These are phyloP conservation scores for Ceratina australensis DNA, from an alignment of 1,140 invertebrate species.

Conservation along the genomic window DNA sequence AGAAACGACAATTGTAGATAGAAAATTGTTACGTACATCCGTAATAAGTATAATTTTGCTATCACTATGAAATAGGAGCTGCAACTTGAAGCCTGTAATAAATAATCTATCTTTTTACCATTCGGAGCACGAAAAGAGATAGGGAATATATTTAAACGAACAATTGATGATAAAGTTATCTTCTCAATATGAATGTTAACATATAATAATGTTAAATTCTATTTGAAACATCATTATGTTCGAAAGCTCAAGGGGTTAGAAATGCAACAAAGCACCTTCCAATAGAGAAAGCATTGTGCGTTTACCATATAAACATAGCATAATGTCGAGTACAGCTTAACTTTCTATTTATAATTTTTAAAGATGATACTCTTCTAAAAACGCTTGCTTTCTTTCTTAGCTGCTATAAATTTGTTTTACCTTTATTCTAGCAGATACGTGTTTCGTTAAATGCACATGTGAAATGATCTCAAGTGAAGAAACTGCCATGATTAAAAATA, in stretches of 20 bases:
- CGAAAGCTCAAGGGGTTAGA: too few relatives aligned
- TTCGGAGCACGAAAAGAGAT: too few relatives aligned
- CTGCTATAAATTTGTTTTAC: not conserved
- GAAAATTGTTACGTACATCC: not conserved
- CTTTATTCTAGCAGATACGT: not conserved
- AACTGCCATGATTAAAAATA: too few relatives aligned
- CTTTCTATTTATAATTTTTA: slow-evolving; percentile 25
- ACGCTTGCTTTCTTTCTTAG: not conserved
- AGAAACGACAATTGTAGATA: not conserved
- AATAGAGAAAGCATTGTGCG: not conserved
- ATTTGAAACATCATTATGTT: too few relatives aligned
- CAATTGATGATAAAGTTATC: too few relatives aligned
- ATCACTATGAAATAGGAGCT: not conserved
- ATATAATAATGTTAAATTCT: too few relatives aligned
- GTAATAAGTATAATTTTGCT: not conserved
- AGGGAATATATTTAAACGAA: not conserved
- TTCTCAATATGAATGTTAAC: too few relatives aligned
- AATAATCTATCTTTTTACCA: not conserved
- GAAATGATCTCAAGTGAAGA: too few relatives aligned
- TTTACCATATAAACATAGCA: not conserved
- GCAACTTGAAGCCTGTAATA: too few relatives aligned
- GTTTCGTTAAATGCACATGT: too few relatives aligned
- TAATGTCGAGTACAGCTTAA: not conserved
- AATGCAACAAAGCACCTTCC: not conserved
- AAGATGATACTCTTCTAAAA: slow-evolving; percentile 8